Evolutionary conservation across 2,888 invertebrate species (phyloP).

Genomic region (Leptinotarsa juncta): DNA sequence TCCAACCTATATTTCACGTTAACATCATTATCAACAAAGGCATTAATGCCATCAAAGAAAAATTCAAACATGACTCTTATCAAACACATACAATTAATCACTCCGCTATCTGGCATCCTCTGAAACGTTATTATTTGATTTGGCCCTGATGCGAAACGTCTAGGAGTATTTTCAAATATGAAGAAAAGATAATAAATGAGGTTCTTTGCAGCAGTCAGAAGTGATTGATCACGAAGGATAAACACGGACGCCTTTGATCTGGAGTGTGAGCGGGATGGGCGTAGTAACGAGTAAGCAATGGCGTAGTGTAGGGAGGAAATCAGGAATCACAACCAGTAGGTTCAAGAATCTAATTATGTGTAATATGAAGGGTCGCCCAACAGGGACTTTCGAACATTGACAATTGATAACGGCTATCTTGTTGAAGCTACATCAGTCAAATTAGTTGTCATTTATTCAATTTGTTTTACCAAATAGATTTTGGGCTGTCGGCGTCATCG

Average conservation of each 20-base stretch:
- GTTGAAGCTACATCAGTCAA: too few relatives aligned
- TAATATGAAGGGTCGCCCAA: too few relatives aligned
- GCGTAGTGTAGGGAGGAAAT: neutral
- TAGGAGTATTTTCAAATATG: conserved; percentile 60
- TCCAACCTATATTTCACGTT: neutral
- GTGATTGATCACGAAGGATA: conserved; percentile 67
- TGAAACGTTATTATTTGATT: conserved; percentile 47
- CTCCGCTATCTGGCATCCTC: conserved; percentile 33
- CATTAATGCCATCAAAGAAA: neutral
- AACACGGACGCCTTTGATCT: conserved; percentile 65
- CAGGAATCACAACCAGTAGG: too few relatives aligned
- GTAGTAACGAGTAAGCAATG: conserved; percentile 35
- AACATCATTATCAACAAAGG: neutral
- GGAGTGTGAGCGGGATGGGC: conserved; percentile 51
- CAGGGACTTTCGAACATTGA: too few relatives aligned
- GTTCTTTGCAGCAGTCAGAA: conserved; percentile 66
- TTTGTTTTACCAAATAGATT: too few relatives aligned
- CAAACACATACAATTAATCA: conserved; percentile 33
- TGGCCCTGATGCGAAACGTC: conserved; percentile 56
- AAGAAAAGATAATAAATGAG: conserved; percentile 65
- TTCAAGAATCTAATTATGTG: too few relatives aligned
- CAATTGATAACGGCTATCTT: too few relatives aligned
- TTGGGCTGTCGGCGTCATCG: too few relatives aligned
- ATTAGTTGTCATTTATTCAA: too few relatives aligned
- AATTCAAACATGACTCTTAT: conserved; percentile 20